phyloP scores from a whole-genome alignment of 2,888 invertebrate species.

The Gryllus longicercus region DNA sequence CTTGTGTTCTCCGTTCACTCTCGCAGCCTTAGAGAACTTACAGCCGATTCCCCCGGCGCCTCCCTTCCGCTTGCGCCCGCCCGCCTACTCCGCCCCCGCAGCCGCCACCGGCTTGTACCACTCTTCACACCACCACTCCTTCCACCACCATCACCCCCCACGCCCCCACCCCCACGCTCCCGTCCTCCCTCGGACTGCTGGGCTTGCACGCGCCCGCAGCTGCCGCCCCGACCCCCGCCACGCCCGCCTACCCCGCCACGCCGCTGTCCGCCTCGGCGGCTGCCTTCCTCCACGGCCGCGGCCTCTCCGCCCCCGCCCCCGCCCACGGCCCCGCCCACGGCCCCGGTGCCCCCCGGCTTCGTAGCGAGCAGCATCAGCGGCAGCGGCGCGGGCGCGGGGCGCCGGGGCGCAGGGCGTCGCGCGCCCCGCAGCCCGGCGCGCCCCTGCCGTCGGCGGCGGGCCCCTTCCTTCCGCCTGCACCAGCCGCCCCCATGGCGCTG shows the following conservation, averaged over 20 bases:
- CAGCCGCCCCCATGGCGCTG: background rate
- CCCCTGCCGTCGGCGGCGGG: background rate
- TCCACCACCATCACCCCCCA: background rate
- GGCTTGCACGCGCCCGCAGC: too few species aligned
- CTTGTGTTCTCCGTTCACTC: background rate
- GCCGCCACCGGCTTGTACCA: too few species aligned
- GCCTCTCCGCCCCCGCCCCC: background rate
- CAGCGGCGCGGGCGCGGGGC: background rate
- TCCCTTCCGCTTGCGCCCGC: background rate
- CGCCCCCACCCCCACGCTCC: background rate
- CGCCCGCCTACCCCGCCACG: background rate
- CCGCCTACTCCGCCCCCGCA: background rate
- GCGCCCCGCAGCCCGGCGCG: background rate
- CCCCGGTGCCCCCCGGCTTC: background rate
- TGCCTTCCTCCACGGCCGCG: background rate
- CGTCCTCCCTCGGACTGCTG: background rate
- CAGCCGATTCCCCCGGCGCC: background rate
- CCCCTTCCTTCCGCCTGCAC: background rate
- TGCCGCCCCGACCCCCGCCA: background rate
- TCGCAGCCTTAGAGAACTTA: background rate
- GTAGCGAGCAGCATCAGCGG: background rate
- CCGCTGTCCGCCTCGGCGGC: background rate
- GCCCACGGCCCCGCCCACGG: background rate
- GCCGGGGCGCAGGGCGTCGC: background rate
- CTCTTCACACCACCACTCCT: too few species aligned